A percentile compares a stretch with the other conserved stretches of the same genome.
phyloP scores from a whole-genome alignment of 1,140 invertebrate species.

The Akabosia matsudoensis region DNA sequence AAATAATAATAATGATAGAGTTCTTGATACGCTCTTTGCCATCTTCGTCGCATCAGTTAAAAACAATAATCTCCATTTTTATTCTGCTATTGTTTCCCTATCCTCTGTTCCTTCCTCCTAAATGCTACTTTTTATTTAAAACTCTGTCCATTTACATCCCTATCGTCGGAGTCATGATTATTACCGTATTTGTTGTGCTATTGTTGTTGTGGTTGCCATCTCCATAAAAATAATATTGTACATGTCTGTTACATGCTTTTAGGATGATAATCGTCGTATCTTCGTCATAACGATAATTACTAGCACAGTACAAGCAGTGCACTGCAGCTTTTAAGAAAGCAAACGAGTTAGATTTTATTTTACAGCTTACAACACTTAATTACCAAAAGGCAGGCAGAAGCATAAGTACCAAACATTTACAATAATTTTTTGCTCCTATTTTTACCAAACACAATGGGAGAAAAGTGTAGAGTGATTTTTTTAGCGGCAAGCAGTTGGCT shows the following conservation, averaged over 20 bases:
- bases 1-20: background rate
- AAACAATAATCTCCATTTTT: background rate
- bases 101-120: too few relatives aligned
- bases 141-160: background rate
- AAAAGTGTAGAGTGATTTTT: background rate
- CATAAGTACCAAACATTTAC: background rate
- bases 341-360: too few relatives aligned
- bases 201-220: background rate
- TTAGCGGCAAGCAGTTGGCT: slow-evolving; percentile 11
- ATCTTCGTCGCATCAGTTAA: background rate
- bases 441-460: background rate
- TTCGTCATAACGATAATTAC: background rate
- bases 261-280: background rate
- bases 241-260: background rate
- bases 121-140: background rate
- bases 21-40: background rate
- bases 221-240: background rate
- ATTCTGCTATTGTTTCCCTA: background rate
- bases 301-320: background rate
- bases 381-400: background rate
- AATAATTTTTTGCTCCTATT: background rate
- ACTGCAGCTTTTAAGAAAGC: background rate
- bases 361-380: background rate
- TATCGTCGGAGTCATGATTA: background rate
- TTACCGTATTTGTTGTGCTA: background rate